phyloP scores from a whole-genome alignment of 2,888 invertebrate genomes.

The Patella pellucida region DNA sequence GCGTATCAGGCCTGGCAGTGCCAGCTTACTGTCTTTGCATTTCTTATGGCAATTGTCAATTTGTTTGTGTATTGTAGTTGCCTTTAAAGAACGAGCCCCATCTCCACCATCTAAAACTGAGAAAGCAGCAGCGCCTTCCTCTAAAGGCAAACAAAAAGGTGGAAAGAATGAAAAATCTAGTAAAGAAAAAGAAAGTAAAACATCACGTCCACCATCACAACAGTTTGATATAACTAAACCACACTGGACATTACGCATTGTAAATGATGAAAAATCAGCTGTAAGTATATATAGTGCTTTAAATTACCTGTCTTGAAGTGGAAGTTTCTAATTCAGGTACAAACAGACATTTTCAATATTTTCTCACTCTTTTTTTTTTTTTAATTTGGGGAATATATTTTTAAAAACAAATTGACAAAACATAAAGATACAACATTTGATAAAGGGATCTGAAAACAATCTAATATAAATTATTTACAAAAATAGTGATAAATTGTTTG shows the following conservation, averaged over 20 bases:
- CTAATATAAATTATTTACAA: too few species aligned
- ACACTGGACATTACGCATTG: slow-evolving; percentile 67
- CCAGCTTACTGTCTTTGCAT: too few species aligned
- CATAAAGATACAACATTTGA: too few species aligned
- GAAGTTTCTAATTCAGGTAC: background rate
- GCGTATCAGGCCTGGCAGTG: too few species aligned
- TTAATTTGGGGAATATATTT: too few species aligned
- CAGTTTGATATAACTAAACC: slow-evolving; percentile 69
- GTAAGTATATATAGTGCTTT: slow-evolving; percentile 50
- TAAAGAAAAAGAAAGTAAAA: slow-evolving; percentile 53
- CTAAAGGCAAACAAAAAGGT: slow-evolving; percentile 53
- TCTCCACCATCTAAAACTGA: slow-evolving; percentile 60
- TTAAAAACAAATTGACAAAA: too few species aligned
- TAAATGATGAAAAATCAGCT: slow-evolving; percentile 64
- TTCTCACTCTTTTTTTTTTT: background rate
- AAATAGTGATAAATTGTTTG: too few species aligned
- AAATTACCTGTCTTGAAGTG: background rate
- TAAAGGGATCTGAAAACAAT: too few species aligned
- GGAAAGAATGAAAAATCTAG: slow-evolving; percentile 58
- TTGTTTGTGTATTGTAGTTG: slow-evolving; percentile 41
- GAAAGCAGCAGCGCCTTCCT: slow-evolving; percentile 48
- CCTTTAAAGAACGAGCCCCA: slow-evolving; percentile 56
- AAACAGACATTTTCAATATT: background rate
- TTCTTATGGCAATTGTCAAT: too few species aligned
- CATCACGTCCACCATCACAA: slow-evolving; percentile 65